These are phyloP conservation scores for Acheta domesticus DNA, from an alignment of 2,888 invertebrate genomes.

Conservation along the genomic window DNA sequence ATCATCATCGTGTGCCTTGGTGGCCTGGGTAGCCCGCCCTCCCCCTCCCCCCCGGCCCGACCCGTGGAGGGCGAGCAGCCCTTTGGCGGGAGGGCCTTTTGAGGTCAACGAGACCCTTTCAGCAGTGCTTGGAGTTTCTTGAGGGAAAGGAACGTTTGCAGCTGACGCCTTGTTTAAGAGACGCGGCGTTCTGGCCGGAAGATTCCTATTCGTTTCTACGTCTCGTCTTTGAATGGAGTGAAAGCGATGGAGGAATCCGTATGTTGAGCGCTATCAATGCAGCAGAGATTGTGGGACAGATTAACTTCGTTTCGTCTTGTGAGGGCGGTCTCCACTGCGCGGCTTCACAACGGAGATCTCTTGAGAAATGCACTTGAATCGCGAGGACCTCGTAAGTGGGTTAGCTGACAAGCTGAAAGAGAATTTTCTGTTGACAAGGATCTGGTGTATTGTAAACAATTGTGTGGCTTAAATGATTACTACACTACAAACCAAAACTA, in stretches of 20 bases:
- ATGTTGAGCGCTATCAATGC: too few relatives aligned
- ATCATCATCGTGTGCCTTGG: too few relatives aligned
- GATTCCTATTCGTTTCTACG: neutral
- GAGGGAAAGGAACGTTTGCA: neutral
- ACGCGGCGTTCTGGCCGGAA: neutral
- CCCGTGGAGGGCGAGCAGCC: neutral
- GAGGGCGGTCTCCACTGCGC: neutral
- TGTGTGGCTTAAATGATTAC: too few relatives aligned
- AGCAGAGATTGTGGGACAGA: neutral
- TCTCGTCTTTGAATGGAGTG: neutral
- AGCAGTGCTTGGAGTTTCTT: neutral
- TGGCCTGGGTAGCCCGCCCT: neutral
- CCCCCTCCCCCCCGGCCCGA: neutral
- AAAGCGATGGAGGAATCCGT: neutral
- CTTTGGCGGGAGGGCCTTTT: neutral
- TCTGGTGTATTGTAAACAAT: too few relatives aligned
- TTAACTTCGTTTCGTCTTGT: neutral
- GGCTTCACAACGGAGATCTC: too few relatives aligned
- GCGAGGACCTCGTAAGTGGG: too few relatives aligned
- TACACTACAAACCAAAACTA: too few relatives aligned
- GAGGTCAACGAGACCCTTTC: constrained; percentile 11
- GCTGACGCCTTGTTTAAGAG: constrained; percentile 18
- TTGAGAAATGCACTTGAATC: too few relatives aligned
- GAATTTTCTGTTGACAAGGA: too few relatives aligned
- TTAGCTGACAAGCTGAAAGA: too few relatives aligned